A percentile compares a stretch with the other conserved stretches of the same genome.
phyloP scores from a whole-genome alignment of 1,140 invertebrate species.

The Ips typographus region DNA sequence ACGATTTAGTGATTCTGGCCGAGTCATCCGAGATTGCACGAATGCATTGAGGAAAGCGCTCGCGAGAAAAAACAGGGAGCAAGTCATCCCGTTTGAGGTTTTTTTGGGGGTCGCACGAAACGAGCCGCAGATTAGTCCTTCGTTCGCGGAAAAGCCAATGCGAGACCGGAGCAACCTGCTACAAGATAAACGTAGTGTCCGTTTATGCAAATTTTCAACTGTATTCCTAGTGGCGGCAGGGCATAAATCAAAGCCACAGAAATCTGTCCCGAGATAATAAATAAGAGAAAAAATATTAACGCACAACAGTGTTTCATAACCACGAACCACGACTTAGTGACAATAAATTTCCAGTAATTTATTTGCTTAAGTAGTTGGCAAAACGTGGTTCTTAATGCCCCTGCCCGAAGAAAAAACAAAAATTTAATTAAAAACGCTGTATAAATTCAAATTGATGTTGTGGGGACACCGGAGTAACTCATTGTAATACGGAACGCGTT shows the following conservation, averaged over 20 bases:
- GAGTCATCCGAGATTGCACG: constrained; percentile 31
- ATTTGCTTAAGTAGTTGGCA: constrained; percentile 30
- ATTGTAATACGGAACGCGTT: too few species aligned
- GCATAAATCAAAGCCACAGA: constrained; percentile 27
- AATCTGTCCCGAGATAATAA: constrained; percentile 29
- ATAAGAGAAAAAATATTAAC: constrained; percentile 30
- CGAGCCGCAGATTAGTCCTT: neutral
- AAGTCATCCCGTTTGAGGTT: constrained; percentile 33
- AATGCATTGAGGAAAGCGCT: constrained; percentile 34
- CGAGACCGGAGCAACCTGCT: neutral
- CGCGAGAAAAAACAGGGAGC: constrained; percentile 26
- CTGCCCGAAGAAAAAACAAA: too few species aligned
- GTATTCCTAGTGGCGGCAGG: constrained; percentile 19
- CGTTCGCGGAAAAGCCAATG: neutral
- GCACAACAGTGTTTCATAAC: constrained; percentile 35
- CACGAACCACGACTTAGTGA: constrained; percentile 19
- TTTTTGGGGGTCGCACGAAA: neutral
- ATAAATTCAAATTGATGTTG: too few species aligned
- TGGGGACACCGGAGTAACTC: too few species aligned
- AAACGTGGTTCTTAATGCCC: neutral
- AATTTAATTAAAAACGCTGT: too few species aligned
- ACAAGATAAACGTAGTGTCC: constrained; percentile 28
- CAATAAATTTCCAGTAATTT: constrained; percentile 35
- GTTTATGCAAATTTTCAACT: constrained; percentile 29
- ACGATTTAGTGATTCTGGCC: constrained; percentile 29